Evolutionary conservation across 2,888 invertebrate species (phyloP).

Genomic region (Crocallis elinguaria): DNA sequence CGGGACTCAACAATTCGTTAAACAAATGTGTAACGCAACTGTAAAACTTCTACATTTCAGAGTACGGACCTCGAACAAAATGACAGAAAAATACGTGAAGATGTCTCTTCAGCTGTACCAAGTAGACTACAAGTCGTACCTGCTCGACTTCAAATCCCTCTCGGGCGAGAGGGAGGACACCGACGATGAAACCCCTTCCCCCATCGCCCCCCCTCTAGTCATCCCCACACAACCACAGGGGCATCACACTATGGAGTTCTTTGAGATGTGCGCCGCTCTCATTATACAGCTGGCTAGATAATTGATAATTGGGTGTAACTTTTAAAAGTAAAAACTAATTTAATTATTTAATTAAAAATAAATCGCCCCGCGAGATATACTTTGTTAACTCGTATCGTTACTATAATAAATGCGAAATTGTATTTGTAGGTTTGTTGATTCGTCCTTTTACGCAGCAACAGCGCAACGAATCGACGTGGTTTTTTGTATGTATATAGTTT

Average conservation of each 20-base stretch:
- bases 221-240: conserved; percentile 78
- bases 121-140: conserved; percentile 98
- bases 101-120: conserved; percentile 99
- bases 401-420: no score
- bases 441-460: no score
- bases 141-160: conserved; percentile 98
- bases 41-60: conserved; percentile 59
- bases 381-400: no score
- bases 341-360: no score
- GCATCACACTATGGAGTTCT: conserved; percentile 99
- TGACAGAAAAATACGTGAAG: conserved; percentile 94
- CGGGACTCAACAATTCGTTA: no score
- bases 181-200: conserved; percentile 63
- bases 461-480: no score
- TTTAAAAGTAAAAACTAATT: no score
- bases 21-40: no score
- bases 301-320: no score
- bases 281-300: conserved; percentile 99
- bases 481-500: no score
- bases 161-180: conserved; percentile 89
- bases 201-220: conserved; percentile 48
- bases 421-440: no score
- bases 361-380: no score
- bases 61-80: conserved; percentile 94
- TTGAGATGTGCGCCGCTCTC: conserved; percentile 99